Conservation (phyloP, 2,113 vertebrate species). For the Pleuronectes platessa region DNA sequence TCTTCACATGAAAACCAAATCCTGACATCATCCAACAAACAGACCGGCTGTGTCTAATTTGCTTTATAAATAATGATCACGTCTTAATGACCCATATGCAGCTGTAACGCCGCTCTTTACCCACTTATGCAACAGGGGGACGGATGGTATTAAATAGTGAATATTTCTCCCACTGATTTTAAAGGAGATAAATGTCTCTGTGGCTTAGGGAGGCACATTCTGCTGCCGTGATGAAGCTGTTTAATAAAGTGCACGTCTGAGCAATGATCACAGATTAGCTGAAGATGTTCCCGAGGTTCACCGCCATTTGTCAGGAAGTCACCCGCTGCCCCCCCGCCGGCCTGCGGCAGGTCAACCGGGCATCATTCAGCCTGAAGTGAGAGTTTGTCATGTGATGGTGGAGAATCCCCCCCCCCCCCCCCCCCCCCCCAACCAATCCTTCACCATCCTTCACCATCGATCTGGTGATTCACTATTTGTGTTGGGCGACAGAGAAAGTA, state of each 20-base stretch:
- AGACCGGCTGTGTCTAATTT: not conserved
- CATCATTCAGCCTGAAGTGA: too few species aligned
- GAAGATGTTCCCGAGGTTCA: not conserved
- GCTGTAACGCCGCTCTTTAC: not conserved
- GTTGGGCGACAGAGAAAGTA: too few species aligned
- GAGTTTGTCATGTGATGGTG: too few species aligned
- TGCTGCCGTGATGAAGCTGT: not conserved
- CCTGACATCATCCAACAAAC: not conserved
- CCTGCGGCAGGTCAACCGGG: too few species aligned
- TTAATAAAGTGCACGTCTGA: not conserved
- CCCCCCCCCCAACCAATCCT: too few species aligned
- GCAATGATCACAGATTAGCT: not conserved
- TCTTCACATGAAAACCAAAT: too few species aligned
- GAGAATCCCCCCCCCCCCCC: too few species aligned
- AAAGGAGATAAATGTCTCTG: not conserved
- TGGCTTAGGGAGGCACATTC: not conserved
- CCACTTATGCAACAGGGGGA: not conserved
- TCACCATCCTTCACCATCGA: too few species aligned
- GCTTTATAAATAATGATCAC: not conserved
- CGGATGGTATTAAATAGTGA: not conserved
- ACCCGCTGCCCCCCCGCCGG: not conserved
- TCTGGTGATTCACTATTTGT: too few species aligned
- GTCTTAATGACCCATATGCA: not conserved
- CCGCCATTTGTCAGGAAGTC: not conserved
- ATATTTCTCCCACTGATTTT: not conserved